Evolutionary conservation across 2,888 invertebrate genomes (phyloP), one percentile per base, ranked within the genome.

Genomic region (Keiferia lycopersicella): DNA sequence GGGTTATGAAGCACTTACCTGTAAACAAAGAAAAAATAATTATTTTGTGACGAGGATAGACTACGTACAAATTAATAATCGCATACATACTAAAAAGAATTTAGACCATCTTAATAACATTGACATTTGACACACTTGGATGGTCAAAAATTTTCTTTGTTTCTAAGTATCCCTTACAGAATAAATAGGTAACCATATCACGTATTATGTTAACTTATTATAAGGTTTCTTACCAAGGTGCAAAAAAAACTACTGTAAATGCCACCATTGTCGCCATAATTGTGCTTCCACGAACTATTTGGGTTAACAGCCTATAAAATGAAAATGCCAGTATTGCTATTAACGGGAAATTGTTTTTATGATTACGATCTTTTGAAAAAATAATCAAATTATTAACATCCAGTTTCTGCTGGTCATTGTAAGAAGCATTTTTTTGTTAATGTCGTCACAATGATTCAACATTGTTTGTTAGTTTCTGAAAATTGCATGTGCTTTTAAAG

Each of bases 261-360:
- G 34, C 34, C 34, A 10, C 34, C 34, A 10, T 10, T 4, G 34
- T 4, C 34, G 8, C 8, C 8, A 8, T 34, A 34, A 8, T 4
- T 34, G 8, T 1, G 1, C 10, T 34, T 34, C 10, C 34, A 34
- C 8, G 10, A 34, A 34, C 34, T 34, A 14, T 41, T 18, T 18
- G 48, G 48, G 18, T 48, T 48, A 51, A 51, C 22, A 20, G 10
- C 51, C 51, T 20, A 51, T 51, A 20, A 51, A 22, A 22, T 53
- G 14, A 53, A 56, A 34, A 56, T 8, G 51, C 14, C 51, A 34
- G 56, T 56, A 16, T 56, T 18, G 34, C 26, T 1, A 53, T 22
- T 53, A 56, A 56, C 56, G 26, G 56, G 56, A 56, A 56, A 56
- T 56, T 56, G 56, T 56, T 56, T 56, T 56, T 16, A 16, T 7